These are phyloP conservation scores for Chionomys nivalis DNA, from an alignment of 2,113 vertebrate genomes.

Conservation along the genomic window DNA sequence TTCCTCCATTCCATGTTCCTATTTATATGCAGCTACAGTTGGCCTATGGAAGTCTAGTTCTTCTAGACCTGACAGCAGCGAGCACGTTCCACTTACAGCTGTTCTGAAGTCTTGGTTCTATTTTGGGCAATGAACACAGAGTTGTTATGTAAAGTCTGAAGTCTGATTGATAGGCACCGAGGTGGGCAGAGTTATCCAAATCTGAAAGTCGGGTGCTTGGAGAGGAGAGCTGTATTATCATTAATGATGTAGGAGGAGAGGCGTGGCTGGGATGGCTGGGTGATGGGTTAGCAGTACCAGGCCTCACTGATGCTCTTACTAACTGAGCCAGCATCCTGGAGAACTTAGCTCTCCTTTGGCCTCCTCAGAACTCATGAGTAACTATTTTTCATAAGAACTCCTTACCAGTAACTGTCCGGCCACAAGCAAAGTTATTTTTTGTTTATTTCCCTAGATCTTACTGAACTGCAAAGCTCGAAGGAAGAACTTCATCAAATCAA, in stretches of 20 bases:
- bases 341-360: not conserved
- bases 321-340: not conserved
- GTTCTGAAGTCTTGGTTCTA: conserved; percentile 81
- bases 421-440: not conserved
- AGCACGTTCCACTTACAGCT: conserved; percentile 79
- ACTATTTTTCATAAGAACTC: not conserved
- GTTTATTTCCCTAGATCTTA: not conserved
- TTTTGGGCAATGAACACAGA: conserved; percentile 72
- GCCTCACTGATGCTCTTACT: not conserved
- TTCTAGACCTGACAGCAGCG: conserved; percentile 45
- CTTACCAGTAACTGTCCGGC: not conserved
- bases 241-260: conserved; percentile 82
- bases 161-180: conserved; percentile 85
- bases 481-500: not conserved
- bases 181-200: conserved; percentile 86
- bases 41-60: conserved; percentile 64
- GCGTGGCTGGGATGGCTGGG: conserved; percentile 72
- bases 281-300: conserved; percentile 49
- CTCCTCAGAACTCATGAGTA: not conserved
- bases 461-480: not conserved
- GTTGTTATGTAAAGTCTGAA: conserved; percentile 86
- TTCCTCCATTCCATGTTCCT: not conserved
- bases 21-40: conserved; percentile 57
- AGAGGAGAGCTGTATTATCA: conserved; percentile 80
- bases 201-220: conserved; percentile 75